phyloP scores from a whole-genome alignment of 2,113 vertebrate genomes.

The Lathamus discolor region DNA sequence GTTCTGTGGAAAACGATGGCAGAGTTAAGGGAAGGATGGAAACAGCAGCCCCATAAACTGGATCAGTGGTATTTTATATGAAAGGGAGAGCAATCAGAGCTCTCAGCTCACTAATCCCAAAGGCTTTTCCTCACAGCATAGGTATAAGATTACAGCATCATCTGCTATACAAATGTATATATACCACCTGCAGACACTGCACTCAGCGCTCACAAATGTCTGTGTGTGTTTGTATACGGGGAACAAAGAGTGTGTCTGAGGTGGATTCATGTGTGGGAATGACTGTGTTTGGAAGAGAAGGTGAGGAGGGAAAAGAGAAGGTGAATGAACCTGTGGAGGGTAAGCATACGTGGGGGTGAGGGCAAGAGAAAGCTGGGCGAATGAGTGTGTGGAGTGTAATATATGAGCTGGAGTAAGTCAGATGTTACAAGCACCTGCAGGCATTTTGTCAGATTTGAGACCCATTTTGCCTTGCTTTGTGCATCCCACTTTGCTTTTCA shows the following conservation, averaged over 20 bases:
- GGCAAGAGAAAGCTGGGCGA: constrained; percentile 38
- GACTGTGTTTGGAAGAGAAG: neutral
- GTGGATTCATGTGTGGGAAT: neutral
- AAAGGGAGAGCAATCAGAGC: constrained; percentile 30
- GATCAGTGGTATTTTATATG: neutral
- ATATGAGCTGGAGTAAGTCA: constrained; percentile 15
- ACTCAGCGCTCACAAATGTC: neutral
- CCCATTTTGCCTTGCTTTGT: constrained; percentile 45
- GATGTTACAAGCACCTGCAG: constrained; percentile 27
- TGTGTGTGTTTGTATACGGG: neutral
- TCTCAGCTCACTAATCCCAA: constrained; percentile 25
- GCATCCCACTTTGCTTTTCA: constrained; percentile 48
- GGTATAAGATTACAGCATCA: constrained; percentile 23
- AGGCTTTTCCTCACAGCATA: neutral
- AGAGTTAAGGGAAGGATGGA: neutral
- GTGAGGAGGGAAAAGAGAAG: neutral
- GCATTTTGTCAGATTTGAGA: constrained; percentile 1
- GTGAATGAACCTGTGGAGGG: constrained; percentile 37
- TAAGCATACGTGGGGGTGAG: neutral
- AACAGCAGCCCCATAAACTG: neutral
- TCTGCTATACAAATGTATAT: neutral
- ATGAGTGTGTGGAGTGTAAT: constrained; percentile 34
- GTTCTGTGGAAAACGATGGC: neutral
- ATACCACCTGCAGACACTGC: neutral
- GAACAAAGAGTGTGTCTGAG: neutral